Evolutionary conservation across 1,140 invertebrate genomes (phyloP).

Genomic region (Ceratina calcarata): DNA sequence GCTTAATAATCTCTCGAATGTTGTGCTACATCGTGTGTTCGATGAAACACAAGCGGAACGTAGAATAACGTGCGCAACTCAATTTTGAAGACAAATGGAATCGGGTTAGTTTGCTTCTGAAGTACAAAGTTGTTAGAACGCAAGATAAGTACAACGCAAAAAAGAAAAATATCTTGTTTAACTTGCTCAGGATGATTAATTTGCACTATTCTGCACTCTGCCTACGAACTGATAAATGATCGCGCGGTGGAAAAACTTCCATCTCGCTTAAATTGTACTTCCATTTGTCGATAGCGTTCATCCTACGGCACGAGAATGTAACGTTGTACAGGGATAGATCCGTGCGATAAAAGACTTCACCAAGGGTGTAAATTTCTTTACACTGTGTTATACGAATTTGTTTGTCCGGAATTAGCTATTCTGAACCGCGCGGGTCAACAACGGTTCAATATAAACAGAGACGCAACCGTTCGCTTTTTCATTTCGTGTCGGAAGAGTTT

Average conservation of each 20-base stretch:
- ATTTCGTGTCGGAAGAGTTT: not conserved
- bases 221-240: conserved; percentile 3
- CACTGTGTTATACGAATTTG: too few relatives aligned
- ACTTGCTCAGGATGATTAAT: not conserved
- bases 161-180: not conserved
- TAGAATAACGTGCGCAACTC: too few relatives aligned
- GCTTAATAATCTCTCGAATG: too few relatives aligned
- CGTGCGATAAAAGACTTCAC: too few relatives aligned
- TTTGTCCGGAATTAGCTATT: too few relatives aligned
- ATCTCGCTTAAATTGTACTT: not conserved
- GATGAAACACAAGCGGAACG: too few relatives aligned
- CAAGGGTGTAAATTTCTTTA: too few relatives aligned
- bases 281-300: not conserved
- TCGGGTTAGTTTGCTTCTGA: too few relatives aligned
- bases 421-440: too few relatives aligned
- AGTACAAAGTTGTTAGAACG: not conserved
- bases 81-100: too few relatives aligned
- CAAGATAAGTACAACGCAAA: not conserved
- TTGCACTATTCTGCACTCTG: not conserved
- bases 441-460: not conserved
- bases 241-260: too few relatives aligned
- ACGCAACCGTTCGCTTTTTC: not conserved
- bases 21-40: too few relatives aligned
- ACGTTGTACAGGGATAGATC: not conserved
- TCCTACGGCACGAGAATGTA: not conserved